Percentiles rank a stretch among this genome's conserved stretches.
phyloP scores from a whole-genome alignment of 2,113 vertebrate genomes.

The Eolophus roseicapilla region DNA sequence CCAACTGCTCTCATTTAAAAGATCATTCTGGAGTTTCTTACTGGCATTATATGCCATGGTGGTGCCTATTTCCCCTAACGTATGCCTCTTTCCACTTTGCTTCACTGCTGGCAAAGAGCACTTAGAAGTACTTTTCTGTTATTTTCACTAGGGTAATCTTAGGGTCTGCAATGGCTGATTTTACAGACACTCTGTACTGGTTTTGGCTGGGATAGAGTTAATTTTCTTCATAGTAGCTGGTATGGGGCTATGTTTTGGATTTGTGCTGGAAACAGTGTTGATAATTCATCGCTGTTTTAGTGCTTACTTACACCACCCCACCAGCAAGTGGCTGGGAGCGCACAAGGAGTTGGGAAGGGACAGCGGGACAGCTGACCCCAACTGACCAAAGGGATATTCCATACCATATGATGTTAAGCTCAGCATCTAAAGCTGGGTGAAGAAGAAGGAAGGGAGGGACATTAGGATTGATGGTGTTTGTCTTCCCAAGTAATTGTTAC shows the following conservation, averaged over 20 bases:
- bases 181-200: background rate
- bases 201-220: background rate
- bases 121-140: background rate
- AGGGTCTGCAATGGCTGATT: background rate
- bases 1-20: background rate
- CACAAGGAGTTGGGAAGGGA: background rate
- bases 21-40: background rate
- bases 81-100: background rate
- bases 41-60: background rate
- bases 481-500: accelerated
- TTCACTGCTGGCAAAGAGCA: background rate
- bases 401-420: background rate
- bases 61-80: background rate
- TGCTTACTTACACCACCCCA: background rate
- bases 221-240: background rate
- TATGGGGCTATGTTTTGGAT: background rate
- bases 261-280: background rate
- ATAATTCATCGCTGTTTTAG: background rate
- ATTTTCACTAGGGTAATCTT: background rate
- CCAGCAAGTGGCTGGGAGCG: no score
- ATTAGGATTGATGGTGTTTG: background rate
- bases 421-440: background rate
- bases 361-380: background rate
- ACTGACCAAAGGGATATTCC: background rate
- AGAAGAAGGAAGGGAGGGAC: background rate